These are phyloP conservation scores for Meandrusa payeni DNA, from an alignment of 2,888 invertebrate genomes.

Conservation along the genomic window DNA sequence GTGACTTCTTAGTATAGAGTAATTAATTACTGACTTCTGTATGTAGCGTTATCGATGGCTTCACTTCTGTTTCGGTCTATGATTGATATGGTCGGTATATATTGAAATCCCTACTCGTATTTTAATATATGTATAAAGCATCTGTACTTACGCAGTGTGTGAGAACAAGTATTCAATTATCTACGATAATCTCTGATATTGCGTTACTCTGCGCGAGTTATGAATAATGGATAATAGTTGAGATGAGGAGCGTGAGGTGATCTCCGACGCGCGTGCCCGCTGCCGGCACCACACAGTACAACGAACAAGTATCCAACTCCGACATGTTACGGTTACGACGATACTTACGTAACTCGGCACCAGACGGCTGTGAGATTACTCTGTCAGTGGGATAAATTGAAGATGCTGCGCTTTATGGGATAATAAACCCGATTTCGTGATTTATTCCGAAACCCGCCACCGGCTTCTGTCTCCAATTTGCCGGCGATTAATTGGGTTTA, in stretches of 20 bases:
- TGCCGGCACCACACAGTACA: slow-evolving; percentile 1
- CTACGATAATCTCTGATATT: too few relatives aligned
- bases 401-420: slow-evolving; percentile 18
- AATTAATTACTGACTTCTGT: too few relatives aligned
- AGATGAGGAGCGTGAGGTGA: slow-evolving; percentile 7
- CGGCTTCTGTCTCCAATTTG: slow-evolving; percentile 12
- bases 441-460: slow-evolving; percentile 5
- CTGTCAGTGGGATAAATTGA: slow-evolving; percentile 20
- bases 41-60: too few relatives aligned
- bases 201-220: slow-evolving; percentile 3
- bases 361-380: slow-evolving; percentile 6
- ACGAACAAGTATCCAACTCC: slow-evolving; percentile 12
- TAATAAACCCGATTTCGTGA: slow-evolving; percentile 22
- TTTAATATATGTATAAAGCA: too few relatives aligned
- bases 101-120: too few relatives aligned
- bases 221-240: slow-evolving; percentile 11
- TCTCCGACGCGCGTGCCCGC: slow-evolving; percentile 6
- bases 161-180: too few relatives aligned
- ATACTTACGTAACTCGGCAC: slow-evolving; percentile 12
- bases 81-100: too few relatives aligned
- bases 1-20: too few relatives aligned
- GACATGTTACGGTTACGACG: slow-evolving; percentile 11
- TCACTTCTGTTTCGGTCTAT: too few relatives aligned
- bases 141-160: too few relatives aligned
- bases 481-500: slow-evolving; percentile 17